phyloP scores from a whole-genome alignment of 2,888 invertebrate genomes.

The Hirtodrosophila confusa region DNA sequence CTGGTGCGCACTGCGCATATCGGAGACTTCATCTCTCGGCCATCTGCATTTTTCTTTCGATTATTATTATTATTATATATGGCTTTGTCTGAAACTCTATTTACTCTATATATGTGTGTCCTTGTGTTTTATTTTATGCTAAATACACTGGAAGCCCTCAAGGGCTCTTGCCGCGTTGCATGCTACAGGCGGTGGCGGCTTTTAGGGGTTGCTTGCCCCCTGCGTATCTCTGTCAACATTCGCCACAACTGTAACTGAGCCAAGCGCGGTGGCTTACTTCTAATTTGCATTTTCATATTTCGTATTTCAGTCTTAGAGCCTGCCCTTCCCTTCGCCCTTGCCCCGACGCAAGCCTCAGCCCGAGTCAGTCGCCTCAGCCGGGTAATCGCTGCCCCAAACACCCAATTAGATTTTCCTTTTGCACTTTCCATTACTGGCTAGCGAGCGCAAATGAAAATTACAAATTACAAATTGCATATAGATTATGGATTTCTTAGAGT shows the following conservation, averaged over 20 bases:
- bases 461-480: conserved; percentile 43
- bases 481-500: conserved; percentile 76
- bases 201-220: conserved; percentile 62
- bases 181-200: conserved; percentile 28
- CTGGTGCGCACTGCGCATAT: conserved; percentile 11
- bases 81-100: conserved; percentile 36
- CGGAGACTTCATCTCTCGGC: conserved; percentile 49
- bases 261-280: conserved; percentile 68
- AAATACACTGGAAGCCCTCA: conserved; percentile 33
- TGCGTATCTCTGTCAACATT: conserved; percentile 32
- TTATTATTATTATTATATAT: conserved; percentile 46
- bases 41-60: conserved; percentile 61
- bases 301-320: not conserved
- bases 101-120: conserved; percentile 22
- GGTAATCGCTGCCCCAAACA: conserved; percentile 43
- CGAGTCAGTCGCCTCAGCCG: conserved; percentile 23
- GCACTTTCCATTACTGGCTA: not conserved
- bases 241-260: conserved; percentile 47
- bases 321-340: not conserved
- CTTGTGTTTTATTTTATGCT: conserved; percentile 30
- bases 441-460: conserved; percentile 44
- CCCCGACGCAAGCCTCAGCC: no score
- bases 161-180: conserved; percentile 3
- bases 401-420: conserved; percentile 43
- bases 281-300: conserved; percentile 62